These are phyloP conservation scores for Harpagifer antarcticus DNA, from an alignment of 2,797 vertebrate genomes.

Conservation along the genomic window DNA sequence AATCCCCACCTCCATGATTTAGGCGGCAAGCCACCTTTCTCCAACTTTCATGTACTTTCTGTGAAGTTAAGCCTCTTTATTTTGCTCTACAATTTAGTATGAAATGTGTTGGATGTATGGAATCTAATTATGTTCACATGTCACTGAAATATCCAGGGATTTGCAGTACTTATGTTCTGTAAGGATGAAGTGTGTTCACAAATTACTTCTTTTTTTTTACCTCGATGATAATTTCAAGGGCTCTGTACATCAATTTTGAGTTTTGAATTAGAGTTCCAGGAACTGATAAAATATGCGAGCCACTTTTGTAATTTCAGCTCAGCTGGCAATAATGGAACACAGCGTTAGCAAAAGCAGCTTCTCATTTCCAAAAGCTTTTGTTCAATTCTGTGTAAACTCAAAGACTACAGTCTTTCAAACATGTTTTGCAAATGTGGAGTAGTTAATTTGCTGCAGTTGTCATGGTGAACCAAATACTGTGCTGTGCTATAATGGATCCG, in stretches of 20 bases:
- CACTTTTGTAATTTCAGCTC: not conserved
- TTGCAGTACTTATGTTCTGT: no score
- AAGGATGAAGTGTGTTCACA: no score
- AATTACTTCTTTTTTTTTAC: not conserved
- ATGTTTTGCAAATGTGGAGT: not conserved
- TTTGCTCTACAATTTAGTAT: not conserved
- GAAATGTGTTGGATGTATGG: not conserved
- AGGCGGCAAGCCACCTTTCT: not conserved
- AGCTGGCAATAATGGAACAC: not conserved
- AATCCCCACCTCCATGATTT: no score
- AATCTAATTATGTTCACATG: not conserved
- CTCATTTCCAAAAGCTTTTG: conserved; percentile 3
- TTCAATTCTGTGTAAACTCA: not conserved
- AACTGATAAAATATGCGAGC: not conserved
- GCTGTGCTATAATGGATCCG: not conserved
- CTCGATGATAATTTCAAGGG: not conserved
- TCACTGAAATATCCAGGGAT: not conserved
- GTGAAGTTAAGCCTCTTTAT: not conserved
- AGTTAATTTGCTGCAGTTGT: not conserved
- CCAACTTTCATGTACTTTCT: not conserved
- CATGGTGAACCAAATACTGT: not conserved
- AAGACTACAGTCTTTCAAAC: not conserved
- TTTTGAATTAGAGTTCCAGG: not conserved
- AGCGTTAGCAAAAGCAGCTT: not conserved
- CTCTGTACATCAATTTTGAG: not conserved